Conservation (phyloP, 2,888 invertebrate species). For the Andricus curvator region DNA sequence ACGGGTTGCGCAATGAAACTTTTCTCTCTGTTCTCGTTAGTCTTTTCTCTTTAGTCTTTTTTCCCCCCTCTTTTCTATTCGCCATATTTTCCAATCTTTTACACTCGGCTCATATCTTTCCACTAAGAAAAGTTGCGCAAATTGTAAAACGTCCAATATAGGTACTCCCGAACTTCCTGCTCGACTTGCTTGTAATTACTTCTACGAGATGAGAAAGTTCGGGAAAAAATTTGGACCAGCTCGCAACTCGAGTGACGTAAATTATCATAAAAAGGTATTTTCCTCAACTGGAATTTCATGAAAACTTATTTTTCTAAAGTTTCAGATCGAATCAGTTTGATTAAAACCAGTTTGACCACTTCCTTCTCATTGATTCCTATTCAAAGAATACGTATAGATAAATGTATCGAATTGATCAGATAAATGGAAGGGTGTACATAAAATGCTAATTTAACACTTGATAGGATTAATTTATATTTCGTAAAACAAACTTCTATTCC, state of each 20-base stretch:
- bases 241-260: background rate
- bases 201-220: background rate
- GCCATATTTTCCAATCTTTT: conserved; percentile 6
- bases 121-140: conserved; percentile 19
- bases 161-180: background rate
- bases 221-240: background rate
- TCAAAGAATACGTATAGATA: too few relatives aligned
- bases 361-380: too few relatives aligned
- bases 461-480: too few relatives aligned
- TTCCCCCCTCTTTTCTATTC: background rate
- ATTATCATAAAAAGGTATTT: background rate
- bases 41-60: background rate
- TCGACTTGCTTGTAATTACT: conserved; percentile 6
- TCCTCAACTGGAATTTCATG: background rate
- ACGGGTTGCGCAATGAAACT: conserved; percentile 36
- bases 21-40: conserved; percentile 26
- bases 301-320: background rate
- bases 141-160: background rate
- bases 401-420: too few relatives aligned
- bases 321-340: background rate
- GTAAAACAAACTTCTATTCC: too few relatives aligned
- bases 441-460: too few relatives aligned
- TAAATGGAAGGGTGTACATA: too few relatives aligned
- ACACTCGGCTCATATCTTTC: conserved; percentile 4
- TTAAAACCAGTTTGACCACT: background rate